phyloP scores from a whole-genome alignment of 2,113 vertebrate species.

The Atractosteus spatula region DNA sequence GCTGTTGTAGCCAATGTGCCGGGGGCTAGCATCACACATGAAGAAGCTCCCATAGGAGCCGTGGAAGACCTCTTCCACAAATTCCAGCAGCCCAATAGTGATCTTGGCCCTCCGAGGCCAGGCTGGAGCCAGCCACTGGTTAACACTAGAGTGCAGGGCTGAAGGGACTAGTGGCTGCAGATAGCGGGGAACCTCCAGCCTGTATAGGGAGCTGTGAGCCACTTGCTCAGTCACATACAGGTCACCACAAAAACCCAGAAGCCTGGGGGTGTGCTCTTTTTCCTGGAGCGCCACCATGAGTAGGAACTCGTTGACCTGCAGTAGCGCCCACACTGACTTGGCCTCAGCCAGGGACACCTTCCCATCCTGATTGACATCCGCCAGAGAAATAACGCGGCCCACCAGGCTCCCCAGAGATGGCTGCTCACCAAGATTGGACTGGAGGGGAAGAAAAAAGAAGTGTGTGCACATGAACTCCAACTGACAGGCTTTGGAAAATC shows the following conservation, averaged over 20 bases:
- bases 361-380: slow-evolving; percentile 83
- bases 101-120: slow-evolving; percentile 91
- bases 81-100: slow-evolving; percentile 89
- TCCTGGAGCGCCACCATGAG: slow-evolving; percentile 85
- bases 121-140: slow-evolving; percentile 87
- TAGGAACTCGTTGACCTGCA: slow-evolving; percentile 88
- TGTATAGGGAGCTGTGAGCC: slow-evolving; percentile 75
- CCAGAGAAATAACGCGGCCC: slow-evolving; percentile 75
- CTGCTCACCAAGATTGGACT: slow-evolving; percentile 89
- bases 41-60: slow-evolving; percentile 88
- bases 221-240: slow-evolving; percentile 84
- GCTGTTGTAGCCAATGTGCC: slow-evolving; percentile 83
- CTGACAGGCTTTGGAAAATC: too few species aligned
- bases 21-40: slow-evolving; percentile 82
- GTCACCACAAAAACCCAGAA: slow-evolving; percentile 90
- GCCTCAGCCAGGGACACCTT: slow-evolving; percentile 91
- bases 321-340: slow-evolving; percentile 91
- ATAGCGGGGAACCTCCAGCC: slow-evolving; percentile 68
- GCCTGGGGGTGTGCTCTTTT: slow-evolving; percentile 81
- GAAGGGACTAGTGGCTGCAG: slow-evolving; percentile 76
- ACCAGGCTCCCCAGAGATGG: slow-evolving; percentile 76
- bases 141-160: slow-evolving; percentile 64
- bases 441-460: slow-evolving; percentile 21
- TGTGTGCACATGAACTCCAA: neutral
- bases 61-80: slow-evolving; percentile 95